These are phyloP conservation scores for Resseliella maxima DNA, from an alignment of 2,888 invertebrate species.

Conservation along the genomic window DNA sequence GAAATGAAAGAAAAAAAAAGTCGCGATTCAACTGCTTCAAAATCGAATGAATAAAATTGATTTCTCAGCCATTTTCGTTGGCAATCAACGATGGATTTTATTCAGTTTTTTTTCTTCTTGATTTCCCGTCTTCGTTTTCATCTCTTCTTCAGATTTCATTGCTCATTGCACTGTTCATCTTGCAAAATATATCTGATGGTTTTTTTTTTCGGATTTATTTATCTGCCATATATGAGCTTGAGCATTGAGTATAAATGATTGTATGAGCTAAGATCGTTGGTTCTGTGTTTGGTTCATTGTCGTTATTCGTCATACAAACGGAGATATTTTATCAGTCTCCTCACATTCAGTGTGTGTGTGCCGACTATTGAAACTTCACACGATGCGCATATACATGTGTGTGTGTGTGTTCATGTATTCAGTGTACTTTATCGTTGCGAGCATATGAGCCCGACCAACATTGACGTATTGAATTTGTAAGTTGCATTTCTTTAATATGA, in stretches of 20 bases:
- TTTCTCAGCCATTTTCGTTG: slow-evolving; percentile 45
- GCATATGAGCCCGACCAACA: neutral
- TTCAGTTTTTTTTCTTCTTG: neutral
- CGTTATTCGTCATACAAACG: neutral
- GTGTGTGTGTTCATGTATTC: neutral
- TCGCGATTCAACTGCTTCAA: slow-evolving; percentile 44
- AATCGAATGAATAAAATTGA: slow-evolving; percentile 51
- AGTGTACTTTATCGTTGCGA: neutral
- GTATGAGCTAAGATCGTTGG: neutral
- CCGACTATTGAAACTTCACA: neutral
- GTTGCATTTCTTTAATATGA: slow-evolving; percentile 51
- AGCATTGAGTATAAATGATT: too few relatives aligned
- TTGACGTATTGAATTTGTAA: slow-evolving; percentile 37
- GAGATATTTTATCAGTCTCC: neutral
- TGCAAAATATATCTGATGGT: neutral
- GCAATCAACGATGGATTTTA: slow-evolving; percentile 37
- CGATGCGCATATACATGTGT: neutral
- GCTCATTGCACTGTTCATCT: neutral
- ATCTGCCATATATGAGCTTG: slow-evolving; percentile 26
- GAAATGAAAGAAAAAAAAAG: neutral
- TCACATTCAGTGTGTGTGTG: neutral
- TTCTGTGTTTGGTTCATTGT: neutral
- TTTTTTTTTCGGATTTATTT: slow-evolving; percentile 28
- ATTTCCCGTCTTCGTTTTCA: neutral
- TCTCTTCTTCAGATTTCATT: neutral